These are phyloP conservation scores for Trachymyrmex septentrionalis DNA, from an alignment of 1,140 invertebrate genomes.

Conservation along the genomic window DNA sequence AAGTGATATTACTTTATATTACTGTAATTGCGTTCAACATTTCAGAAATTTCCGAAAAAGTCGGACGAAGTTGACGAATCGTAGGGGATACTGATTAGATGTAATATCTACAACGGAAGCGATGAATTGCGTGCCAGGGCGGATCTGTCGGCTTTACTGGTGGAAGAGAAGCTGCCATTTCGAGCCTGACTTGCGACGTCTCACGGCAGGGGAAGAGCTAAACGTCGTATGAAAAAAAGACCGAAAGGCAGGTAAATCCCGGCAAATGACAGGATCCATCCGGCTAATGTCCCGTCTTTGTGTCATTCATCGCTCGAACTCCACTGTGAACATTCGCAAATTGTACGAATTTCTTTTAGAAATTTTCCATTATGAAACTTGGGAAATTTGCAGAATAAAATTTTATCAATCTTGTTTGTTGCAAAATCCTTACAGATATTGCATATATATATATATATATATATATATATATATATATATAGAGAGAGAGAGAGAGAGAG, in stretches of 20 bases:
- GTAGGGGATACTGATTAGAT: constrained; percentile 26
- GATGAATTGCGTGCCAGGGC: constrained; percentile 58
- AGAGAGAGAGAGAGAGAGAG: too few relatives aligned
- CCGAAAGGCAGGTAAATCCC: constrained; percentile 71
- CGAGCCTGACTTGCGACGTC: constrained; percentile 56
- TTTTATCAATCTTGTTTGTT: neutral
- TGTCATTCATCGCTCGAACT: constrained; percentile 68
- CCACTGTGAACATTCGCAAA: constrained; percentile 50
- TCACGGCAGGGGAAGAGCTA: constrained; percentile 15
- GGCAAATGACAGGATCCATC: constrained; percentile 71
- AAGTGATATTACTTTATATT: neutral
- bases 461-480: too few relatives aligned
- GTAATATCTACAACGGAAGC: constrained; percentile 59
- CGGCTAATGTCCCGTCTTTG: constrained; percentile 73
- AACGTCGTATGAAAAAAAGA: constrained; percentile 30
- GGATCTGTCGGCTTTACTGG: constrained; percentile 46
- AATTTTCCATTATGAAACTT: neutral
- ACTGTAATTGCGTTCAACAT: neutral
- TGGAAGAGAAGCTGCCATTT: constrained; percentile 28
- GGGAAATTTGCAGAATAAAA: constrained; percentile 22
- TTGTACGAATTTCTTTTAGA: constrained; percentile 13
- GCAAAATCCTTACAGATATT: neutral
- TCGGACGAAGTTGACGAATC: neutral
- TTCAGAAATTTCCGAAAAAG: constrained; percentile 11
- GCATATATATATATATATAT: too few relatives aligned